A percentile compares a stretch with the other conserved stretches of the same genome.
Evolutionary conservation across 53 echinoderm and acorn worm species (phyloP).

Genomic region (Zoroaster sp.): DNA sequence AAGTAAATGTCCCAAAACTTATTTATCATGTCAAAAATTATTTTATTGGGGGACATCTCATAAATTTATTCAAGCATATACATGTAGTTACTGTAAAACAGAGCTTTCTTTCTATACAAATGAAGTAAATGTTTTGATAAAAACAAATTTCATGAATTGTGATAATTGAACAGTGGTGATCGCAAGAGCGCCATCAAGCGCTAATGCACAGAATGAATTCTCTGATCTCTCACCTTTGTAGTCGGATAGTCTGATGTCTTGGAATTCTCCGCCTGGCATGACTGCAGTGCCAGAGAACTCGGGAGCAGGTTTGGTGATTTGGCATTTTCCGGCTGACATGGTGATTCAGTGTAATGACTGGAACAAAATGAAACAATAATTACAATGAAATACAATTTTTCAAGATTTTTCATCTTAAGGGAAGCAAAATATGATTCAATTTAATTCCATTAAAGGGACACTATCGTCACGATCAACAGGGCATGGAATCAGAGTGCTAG

Average conservation of each 20-base stretch:
- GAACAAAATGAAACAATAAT: neutral
- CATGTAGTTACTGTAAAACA: neutral
- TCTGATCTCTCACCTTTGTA: constrained; percentile 79
- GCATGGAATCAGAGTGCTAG: too few species aligned
- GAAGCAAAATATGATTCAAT: too few species aligned
- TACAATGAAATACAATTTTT: too few species aligned
- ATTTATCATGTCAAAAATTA: too few species aligned
- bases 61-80: too few species aligned
- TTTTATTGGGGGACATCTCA: too few species aligned
- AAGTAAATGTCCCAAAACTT: too few species aligned
- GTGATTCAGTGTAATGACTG: neutral
- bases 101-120: neutral
- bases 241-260: constrained; percentile 79
- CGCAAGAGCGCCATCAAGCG: neutral
- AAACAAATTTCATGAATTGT: neutral
- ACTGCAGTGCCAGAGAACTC: constrained; percentile 82
- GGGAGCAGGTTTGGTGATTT: constrained; percentile 81
- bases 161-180: neutral
- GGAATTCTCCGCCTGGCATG: constrained; percentile 59
- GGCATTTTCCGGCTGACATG: constrained; percentile 78
- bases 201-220: neutral
- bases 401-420: too few species aligned
- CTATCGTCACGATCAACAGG: too few species aligned
- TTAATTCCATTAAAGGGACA: too few species aligned
- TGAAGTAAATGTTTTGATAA: neutral